Conservation (phyloP, 2,113 vertebrate genomes). For the Myxocyprinus asiaticus region DNA sequence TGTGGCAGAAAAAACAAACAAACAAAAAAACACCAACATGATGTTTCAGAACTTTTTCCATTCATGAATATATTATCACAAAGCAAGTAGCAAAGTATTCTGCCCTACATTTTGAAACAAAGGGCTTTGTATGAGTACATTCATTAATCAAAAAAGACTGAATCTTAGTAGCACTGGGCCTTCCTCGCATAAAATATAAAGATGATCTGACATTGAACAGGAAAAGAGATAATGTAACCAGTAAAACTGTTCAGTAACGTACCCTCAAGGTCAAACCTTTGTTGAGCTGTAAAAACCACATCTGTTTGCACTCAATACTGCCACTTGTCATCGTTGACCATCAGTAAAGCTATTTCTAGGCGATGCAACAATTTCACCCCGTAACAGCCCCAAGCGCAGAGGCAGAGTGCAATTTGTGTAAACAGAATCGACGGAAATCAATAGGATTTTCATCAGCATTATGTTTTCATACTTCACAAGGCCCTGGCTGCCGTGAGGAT, state of each 20-base stretch:
- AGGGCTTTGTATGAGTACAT: not conserved
- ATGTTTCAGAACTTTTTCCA: not conserved
- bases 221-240: not conserved
- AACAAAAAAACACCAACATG: not conserved
- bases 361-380: conserved; percentile 62
- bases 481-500: conserved; percentile 60
- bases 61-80: conserved; percentile 19
- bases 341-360: conserved; percentile 53
- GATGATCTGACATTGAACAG: not conserved
- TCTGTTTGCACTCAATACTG: conserved; percentile 31
- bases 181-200: not conserved
- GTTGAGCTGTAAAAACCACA: conserved; percentile 33
- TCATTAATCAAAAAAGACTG: conserved; percentile 11
- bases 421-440: conserved; percentile 71
- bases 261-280: conserved; percentile 28
- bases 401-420: conserved; percentile 71
- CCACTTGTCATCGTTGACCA: conserved; percentile 49
- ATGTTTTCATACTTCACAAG: conserved; percentile 73
- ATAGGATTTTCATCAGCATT: conserved; percentile 79
- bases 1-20: not conserved
- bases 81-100: conserved; percentile 7
- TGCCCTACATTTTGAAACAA: conserved; percentile 32
- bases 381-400: conserved; percentile 59
- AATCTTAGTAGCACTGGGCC: not conserved
- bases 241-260: not conserved